phyloP scores from a whole-genome alignment of 2,888 invertebrate genomes.

The Cistogaster globosa region DNA sequence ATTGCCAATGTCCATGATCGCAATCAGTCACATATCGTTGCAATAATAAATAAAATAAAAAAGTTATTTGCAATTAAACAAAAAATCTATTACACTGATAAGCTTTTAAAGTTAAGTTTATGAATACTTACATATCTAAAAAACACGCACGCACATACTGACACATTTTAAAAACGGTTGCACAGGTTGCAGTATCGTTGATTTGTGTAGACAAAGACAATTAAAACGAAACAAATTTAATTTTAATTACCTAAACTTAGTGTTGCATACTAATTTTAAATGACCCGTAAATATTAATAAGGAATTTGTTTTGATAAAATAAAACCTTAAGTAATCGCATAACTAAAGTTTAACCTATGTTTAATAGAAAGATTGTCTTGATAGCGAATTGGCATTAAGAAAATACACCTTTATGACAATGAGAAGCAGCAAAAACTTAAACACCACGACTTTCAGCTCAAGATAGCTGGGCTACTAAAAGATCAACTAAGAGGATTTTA shows the following conservation, averaged over 20 bases:
- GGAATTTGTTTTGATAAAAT: slow-evolving; percentile 46
- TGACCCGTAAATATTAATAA: slow-evolving; percentile 62
- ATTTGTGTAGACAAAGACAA: slow-evolving; percentile 50
- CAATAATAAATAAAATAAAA: slow-evolving; percentile 38
- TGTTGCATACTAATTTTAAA: slow-evolving; percentile 64
- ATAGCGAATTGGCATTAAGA: background rate
- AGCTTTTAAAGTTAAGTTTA: slow-evolving; percentile 39
- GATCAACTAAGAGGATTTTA: no score
- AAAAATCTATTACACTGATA: slow-evolving; percentile 60
- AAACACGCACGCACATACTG: background rate
- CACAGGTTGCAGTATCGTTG: slow-evolving; percentile 4
- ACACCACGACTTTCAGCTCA: no score
- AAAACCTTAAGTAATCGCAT: background rate
- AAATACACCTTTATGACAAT: background rate
- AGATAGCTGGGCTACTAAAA: no score
- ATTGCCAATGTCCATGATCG: slow-evolving; percentile 50
- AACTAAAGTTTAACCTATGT: slow-evolving; percentile 19
- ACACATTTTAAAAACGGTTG: slow-evolving; percentile 19
- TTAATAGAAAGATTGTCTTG: slow-evolving; percentile 8
- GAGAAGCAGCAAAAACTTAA: no score
- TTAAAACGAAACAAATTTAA: slow-evolving; percentile 66
- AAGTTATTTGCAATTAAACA: slow-evolving; percentile 60
- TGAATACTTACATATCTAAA: background rate
- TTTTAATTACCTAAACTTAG: slow-evolving; percentile 57
- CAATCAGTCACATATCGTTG: slow-evolving; percentile 68